Conservation (phyloP, 2,888 invertebrate genomes). For the Tubulanus polymorphus region DNA sequence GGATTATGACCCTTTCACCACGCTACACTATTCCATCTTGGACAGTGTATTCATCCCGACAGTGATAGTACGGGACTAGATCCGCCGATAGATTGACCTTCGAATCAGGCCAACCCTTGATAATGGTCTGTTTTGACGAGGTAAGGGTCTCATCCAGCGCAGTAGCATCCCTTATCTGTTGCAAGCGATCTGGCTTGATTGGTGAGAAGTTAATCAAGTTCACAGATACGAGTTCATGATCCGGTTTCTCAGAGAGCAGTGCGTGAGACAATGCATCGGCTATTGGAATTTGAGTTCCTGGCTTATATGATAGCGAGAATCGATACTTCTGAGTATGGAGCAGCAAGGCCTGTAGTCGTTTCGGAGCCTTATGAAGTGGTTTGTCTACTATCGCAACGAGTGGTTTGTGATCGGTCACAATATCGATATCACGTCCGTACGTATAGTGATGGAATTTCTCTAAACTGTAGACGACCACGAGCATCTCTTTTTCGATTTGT, state of each 20-base stretch:
- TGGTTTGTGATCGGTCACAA: constrained; percentile 12
- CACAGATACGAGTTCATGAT: neutral
- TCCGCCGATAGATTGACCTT: constrained; percentile 1
- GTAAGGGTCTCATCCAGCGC: constrained; percentile 6
- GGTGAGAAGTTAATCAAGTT: constrained; percentile 6
- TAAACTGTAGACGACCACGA: constrained; percentile 14
- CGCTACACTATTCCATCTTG: constrained; percentile 6
- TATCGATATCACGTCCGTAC: constrained; percentile 6
- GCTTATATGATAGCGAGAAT: constrained; percentile 12
- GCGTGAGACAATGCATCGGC: constrained; percentile 21
- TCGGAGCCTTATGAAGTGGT: constrained; percentile 17
- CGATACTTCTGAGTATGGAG: constrained; percentile 18
- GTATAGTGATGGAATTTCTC: constrained; percentile 18
- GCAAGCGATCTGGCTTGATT: constrained; percentile 3
- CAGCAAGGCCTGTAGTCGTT: constrained; percentile 16
- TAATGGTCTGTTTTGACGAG: constrained; percentile 5
- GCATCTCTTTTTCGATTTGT: constrained; percentile 24
- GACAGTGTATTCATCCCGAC: constrained; percentile 12
- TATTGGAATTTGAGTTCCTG: constrained; percentile 16
- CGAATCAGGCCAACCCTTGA: constrained; percentile 14
- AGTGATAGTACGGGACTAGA: constrained; percentile 4
- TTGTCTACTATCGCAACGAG: constrained; percentile 17
- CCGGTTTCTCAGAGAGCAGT: constrained; percentile 7
- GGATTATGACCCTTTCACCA: constrained; percentile 7
- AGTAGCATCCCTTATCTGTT: constrained; percentile 9